These are phyloP conservation scores for Porphyrio hochstetteri DNA, from an alignment of 2,113 vertebrate species.

Conservation along the genomic window DNA sequence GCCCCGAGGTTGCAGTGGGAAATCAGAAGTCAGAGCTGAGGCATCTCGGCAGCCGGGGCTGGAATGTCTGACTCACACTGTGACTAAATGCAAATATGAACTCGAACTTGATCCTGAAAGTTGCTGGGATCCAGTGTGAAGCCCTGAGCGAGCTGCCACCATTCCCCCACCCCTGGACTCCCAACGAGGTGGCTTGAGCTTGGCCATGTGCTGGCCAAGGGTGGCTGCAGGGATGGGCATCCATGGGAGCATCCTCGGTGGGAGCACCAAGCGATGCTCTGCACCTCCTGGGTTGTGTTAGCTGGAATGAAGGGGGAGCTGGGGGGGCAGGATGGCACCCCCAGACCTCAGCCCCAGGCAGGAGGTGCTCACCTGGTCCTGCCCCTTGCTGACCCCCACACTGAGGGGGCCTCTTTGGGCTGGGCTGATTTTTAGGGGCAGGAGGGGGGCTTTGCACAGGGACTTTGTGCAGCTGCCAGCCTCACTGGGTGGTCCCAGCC, in stretches of 20 bases:
- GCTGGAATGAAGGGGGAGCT: fast-evolving
- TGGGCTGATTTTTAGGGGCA: background rate
- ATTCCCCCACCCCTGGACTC: fast-evolving
- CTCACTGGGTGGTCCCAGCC: fast-evolving
- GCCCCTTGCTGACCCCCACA: fast-evolving
- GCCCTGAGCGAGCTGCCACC: background rate
- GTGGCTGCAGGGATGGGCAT: fast-evolving
- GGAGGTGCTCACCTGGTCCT: fast-evolving
- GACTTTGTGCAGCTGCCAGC: background rate
- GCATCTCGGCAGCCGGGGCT: conserved; percentile 66
- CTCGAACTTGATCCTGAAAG: conserved; percentile 8
- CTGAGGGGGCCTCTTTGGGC: background rate
- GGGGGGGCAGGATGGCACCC: fast-evolving
- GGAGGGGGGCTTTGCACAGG: background rate
- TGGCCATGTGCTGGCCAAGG: fast-evolving
- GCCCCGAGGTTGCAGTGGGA: conserved; percentile 25
- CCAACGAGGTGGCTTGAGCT: fast-evolving
- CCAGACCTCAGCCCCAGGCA: fast-evolving
- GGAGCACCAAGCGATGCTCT: fast-evolving
- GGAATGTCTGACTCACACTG: conserved; percentile 73
- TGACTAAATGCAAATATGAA: conserved; percentile 71
- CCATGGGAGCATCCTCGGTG: fast-evolving
- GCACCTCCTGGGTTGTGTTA: fast-evolving
- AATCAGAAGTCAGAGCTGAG: conserved; percentile 72
- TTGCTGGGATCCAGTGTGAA: background rate